Evolutionary conservation across 2,888 invertebrate species (phyloP).

Genomic region (Apodemia mormo): DNA sequence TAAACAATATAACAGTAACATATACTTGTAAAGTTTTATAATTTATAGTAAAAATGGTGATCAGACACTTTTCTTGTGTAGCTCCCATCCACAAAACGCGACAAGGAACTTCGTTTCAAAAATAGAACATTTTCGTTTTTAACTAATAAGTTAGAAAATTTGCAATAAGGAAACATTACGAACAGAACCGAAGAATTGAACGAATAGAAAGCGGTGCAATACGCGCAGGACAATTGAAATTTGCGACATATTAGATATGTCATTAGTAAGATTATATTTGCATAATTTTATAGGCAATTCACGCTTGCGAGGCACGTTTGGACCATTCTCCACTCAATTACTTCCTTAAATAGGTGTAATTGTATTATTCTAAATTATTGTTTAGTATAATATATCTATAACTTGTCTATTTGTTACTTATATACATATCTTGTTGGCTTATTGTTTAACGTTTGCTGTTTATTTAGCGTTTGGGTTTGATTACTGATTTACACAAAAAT

Average conservation of each 20-base stretch:
- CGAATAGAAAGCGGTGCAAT: slow-evolving; percentile 17
- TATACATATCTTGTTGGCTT: too few relatives aligned
- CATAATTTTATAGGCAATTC: slow-evolving; percentile 41
- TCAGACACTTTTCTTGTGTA: too few relatives aligned
- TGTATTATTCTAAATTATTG: background rate
- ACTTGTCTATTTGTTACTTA: slow-evolving; percentile 7
- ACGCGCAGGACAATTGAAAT: slow-evolving; percentile 27
- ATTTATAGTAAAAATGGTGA: too few relatives aligned
- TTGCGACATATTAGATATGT: slow-evolving; percentile 29
- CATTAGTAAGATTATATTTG: slow-evolving; percentile 35
- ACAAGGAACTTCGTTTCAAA: too few relatives aligned
- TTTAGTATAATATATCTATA: slow-evolving; percentile 21
- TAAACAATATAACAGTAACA: too few relatives aligned
- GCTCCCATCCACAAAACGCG: too few relatives aligned
- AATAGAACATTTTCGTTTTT: too few relatives aligned
- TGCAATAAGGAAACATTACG: slow-evolving; percentile 3
- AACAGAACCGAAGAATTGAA: background rate
- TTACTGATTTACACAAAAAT: too few relatives aligned
- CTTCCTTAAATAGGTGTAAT: slow-evolving; percentile 14
- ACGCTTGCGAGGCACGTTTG: slow-evolving; percentile 24
- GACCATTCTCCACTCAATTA: background rate
- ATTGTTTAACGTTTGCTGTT: too few relatives aligned
- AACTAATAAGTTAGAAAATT: too few relatives aligned
- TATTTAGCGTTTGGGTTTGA: too few relatives aligned
- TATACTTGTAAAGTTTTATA: too few relatives aligned